Base-by-base conservation (phyloP, 2,888 invertebrate species). In the Perizoma affinitatum region DNA sequence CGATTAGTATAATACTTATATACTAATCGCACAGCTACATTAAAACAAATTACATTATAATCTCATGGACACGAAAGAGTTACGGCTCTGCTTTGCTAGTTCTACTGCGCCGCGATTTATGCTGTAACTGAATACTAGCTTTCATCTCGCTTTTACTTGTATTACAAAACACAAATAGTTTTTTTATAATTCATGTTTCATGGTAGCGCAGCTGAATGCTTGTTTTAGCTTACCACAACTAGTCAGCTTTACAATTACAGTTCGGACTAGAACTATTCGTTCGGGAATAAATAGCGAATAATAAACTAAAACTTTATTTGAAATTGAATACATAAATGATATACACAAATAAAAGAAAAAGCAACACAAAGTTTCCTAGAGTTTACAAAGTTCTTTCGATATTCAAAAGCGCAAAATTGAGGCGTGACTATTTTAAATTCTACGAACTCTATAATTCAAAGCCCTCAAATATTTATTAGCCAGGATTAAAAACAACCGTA, bases 401-500 rank as follows among this genome's bases (percentile, higher is more conserved):
- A 38, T 38, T 36, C 48, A 38, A 48, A 48, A 48, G n/a, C 48
- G 34, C 42, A 38, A 42, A 43, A 57, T 50, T 22, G 7, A 54
- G 42, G 54, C 53, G 61, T 61, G 53, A 57, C 44, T 45, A 51
- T 51, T 51, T 42, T 43, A 51, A 49, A 58, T 54, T 55, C 58
- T 42, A 36, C 11, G 48, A 58, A 55, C 54, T 51, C 33, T 48
- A 48, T 42, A 52, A 58, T 56, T 54, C 59, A 71, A 63, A 59
- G 74, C 78, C 68, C 63, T 66, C 70, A 73, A 68, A 72, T 68
- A 78, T 73, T 76, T 82, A 81, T 82, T 80, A 78, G 74, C 71
- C 64, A 50, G 67, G 79, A 80, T 80, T 79, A 78, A 79, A 73
- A 72, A 79, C 80, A 83, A 81, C 70, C 72, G 73, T 69, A 72